Evolutionary conservation across 2,888 invertebrate species (phyloP).

Genomic region (Lymantria dispar): DNA sequence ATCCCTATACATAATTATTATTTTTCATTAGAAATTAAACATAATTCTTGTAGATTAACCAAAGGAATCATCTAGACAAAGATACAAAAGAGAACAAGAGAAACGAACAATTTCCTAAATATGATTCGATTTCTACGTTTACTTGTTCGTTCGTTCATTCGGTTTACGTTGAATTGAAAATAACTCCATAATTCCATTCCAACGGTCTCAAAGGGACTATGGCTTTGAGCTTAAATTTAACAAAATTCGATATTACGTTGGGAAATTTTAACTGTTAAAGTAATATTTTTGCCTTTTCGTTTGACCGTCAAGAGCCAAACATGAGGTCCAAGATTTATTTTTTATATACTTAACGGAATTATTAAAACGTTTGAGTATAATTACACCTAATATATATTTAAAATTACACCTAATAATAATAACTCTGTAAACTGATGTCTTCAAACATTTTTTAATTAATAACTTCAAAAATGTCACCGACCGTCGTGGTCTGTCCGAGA

Average conservation of each 20-base stretch:
- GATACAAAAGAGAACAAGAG: constrained; percentile 19
- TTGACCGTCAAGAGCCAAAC: too few relatives aligned
- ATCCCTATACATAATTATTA: not conserved
- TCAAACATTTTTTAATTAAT: too few relatives aligned
- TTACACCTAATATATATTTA: too few relatives aligned
- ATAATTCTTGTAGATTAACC: constrained; percentile 7
- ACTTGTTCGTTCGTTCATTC: constrained; percentile 34
- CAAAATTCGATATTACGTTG: constrained; percentile 20
- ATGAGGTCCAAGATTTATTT: too few relatives aligned
- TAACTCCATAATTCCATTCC: constrained; percentile 41
- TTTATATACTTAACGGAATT: too few relatives aligned
- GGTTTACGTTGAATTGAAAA: constrained; percentile 31
- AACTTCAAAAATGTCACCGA: too few relatives aligned
- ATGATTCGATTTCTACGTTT: constrained; percentile 35
- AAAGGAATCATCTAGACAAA: constrained; percentile 10
- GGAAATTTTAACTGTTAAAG: constrained; percentile 12
- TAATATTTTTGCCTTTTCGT: too few relatives aligned
- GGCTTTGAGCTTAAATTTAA: constrained; percentile 21
- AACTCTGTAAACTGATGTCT: too few relatives aligned
- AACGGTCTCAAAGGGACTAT: constrained; percentile 33
- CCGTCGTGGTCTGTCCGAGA: too few relatives aligned
- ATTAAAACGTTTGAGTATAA: too few relatives aligned
- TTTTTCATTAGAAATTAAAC: not conserved
- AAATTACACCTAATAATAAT: too few relatives aligned
- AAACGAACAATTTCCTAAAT: constrained; percentile 28